Evolutionary conservation across 2,113 vertebrate species (phyloP).

Genomic region (Malurus alboscapulatus): DNA sequence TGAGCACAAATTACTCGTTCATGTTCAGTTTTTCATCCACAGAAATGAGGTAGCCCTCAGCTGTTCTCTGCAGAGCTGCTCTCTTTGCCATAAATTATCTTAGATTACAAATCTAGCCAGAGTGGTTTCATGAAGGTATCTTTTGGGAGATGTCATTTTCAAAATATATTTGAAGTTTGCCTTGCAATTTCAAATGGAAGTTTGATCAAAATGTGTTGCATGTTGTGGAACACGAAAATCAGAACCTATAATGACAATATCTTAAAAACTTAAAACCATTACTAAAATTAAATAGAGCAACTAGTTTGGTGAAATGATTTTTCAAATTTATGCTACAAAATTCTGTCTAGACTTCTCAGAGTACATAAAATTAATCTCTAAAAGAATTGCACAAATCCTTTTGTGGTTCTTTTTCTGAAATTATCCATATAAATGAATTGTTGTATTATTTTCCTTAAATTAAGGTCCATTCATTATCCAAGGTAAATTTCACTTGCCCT

Average conservation of each 20-base stretch:
- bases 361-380: background rate
- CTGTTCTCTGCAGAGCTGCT: background rate
- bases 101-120: background rate
- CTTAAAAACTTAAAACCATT: background rate
- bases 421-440: background rate
- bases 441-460: background rate
- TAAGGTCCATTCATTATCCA: background rate
- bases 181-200: background rate
- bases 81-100: background rate
- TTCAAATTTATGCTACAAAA: background rate
- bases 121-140: background rate
- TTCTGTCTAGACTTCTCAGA: background rate
- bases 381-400: background rate
- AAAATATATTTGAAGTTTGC: background rate
- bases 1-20: fast-evolving
- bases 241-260: background rate
- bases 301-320: background rate
- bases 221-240: background rate
- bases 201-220: background rate
- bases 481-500: background rate
- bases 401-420: background rate
- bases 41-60: too few relatives aligned
- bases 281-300: background rate
- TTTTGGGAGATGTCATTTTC: background rate
- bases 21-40: background rate